These are phyloP conservation scores for Camponotus fellah DNA, from an alignment of 2,888 invertebrate species.

Conservation along the genomic window DNA sequence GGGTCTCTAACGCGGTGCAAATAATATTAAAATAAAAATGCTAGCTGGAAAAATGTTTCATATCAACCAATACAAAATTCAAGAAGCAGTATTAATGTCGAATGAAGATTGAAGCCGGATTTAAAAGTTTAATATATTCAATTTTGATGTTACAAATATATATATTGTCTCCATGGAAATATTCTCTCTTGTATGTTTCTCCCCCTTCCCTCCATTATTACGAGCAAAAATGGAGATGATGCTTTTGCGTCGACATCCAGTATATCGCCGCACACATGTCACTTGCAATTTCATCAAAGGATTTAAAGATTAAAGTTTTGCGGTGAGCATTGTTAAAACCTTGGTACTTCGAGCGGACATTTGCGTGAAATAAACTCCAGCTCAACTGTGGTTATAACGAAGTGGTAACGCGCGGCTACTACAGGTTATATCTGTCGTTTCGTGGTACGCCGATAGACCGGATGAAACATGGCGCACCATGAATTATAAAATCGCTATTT, in stretches of 20 bases:
- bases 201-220: neutral
- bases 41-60: neutral
- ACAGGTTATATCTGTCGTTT: conserved; percentile 66
- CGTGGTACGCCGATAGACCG: conserved; percentile 65
- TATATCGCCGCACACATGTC: neutral
- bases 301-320: conserved; percentile 44
- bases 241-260: neutral
- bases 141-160: neutral
- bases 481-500: conserved; percentile 78
- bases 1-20: neutral
- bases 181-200: neutral
- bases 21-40: conserved; percentile 32
- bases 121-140: conserved; percentile 5
- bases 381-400: conserved; percentile 59
- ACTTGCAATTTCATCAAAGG: conserved; percentile 21
- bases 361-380: conserved; percentile 60
- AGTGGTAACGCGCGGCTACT: conserved; percentile 61
- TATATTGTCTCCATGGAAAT: no score
- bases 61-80: neutral
- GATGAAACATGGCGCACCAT: conserved; percentile 71
- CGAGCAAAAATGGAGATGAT: conserved; percentile 7
- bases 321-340: conserved; percentile 32
- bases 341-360: conserved; percentile 31
- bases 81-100: neutral
- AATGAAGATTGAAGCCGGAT: neutral